A percentile compares a stretch with the other conserved stretches of the same genome.
Conservation (phyloP, 1,140 invertebrate species). For the Bombus pascuorum region DNA sequence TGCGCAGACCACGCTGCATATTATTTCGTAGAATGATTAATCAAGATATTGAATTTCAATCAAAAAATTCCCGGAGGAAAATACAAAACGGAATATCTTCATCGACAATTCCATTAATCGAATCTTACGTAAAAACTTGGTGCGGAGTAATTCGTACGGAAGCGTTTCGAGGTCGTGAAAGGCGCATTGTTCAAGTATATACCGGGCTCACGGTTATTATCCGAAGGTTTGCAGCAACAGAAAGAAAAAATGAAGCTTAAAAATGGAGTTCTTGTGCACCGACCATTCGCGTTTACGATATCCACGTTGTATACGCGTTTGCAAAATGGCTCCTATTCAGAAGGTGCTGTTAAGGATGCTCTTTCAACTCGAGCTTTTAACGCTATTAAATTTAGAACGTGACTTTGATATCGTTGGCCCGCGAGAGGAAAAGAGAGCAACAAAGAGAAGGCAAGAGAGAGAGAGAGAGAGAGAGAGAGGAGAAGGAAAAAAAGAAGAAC, state of each 20-base stretch:
- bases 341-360: conserved; percentile 31
- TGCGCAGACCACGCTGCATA: background rate
- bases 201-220: background rate
- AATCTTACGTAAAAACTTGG: background rate
- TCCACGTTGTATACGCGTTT: conserved; percentile 8
- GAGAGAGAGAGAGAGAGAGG: background rate
- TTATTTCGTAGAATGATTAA: background rate
- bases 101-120: background rate
- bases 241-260: background rate
- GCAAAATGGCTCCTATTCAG: conserved; percentile 32
- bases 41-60: background rate
- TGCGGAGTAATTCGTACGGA: background rate
- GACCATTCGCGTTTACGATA: conserved; percentile 18
- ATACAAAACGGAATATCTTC: conserved; percentile 1
- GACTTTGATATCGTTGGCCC: conserved; percentile 23
- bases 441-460: background rate
- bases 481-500: background rate
- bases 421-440: background rate
- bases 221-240: background rate
- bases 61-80: background rate
- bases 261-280: conserved; percentile 20
- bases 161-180: background rate
- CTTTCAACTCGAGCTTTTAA: conserved; percentile 36
- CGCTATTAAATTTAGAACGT: conserved; percentile 39
- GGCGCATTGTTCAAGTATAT: background rate